These are phyloP conservation scores for Poecilia velifera DNA, from an alignment of 2,797 vertebrate species.

Conservation along the genomic window DNA sequence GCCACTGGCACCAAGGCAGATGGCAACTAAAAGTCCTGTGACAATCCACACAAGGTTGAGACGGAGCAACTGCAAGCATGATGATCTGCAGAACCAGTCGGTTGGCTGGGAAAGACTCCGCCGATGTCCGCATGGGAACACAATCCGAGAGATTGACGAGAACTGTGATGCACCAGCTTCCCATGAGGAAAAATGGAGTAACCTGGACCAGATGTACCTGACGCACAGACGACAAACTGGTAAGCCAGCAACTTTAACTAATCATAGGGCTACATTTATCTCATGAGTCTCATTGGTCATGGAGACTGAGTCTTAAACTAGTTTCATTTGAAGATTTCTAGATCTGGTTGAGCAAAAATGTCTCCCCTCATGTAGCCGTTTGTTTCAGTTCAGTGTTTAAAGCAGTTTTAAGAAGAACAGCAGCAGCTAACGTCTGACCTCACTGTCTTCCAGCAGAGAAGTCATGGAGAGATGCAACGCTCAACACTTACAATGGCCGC, in stretches of 20 bases:
- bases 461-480: slow-evolving; percentile 43
- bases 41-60: slow-evolving; percentile 41
- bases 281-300: background rate
- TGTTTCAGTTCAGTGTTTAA: background rate
- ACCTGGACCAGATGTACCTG: slow-evolving; percentile 40
- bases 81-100: slow-evolving; percentile 39
- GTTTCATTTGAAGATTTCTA: background rate
- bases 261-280: background rate
- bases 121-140: slow-evolving; percentile 51
- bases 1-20: slow-evolving; percentile 51
- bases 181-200: slow-evolving; percentile 51
- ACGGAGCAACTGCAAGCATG: slow-evolving; percentile 63
- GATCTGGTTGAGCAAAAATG: background rate
- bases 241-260: background rate
- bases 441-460: slow-evolving; percentile 54
- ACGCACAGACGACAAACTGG: slow-evolving; percentile 61
- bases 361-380: background rate
- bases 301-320: background rate
- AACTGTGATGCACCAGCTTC: slow-evolving; percentile 34
- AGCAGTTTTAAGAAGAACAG: background rate
- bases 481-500: slow-evolving; percentile 31
- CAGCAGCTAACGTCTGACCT: background rate
- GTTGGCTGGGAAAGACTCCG: slow-evolving; percentile 33
- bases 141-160: slow-evolving; percentile 60
- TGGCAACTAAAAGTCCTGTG: slow-evolving; percentile 47